Conservation (phyloP, 2,888 invertebrate genomes). For the Lithosia quadra region DNA sequence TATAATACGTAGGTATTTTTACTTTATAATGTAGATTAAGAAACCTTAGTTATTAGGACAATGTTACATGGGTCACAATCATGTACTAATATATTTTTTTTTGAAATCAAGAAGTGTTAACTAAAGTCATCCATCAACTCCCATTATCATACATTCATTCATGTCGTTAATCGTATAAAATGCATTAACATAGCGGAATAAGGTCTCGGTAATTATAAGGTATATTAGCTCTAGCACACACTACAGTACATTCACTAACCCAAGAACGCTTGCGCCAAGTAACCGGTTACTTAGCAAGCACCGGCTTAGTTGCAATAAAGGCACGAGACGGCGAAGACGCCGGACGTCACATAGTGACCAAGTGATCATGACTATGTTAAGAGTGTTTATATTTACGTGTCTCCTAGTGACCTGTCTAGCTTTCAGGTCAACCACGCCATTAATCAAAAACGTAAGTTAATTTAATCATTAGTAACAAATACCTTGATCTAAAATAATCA, state of each 20-base stretch:
- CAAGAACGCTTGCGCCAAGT: slow-evolving; percentile 36
- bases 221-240: slow-evolving; percentile 7
- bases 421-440: slow-evolving; percentile 63
- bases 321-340: slow-evolving; percentile 21
- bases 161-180: slow-evolving; percentile 5
- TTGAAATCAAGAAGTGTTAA: too few relatives aligned
- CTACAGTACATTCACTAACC: slow-evolving; percentile 39
- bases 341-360: slow-evolving; percentile 20
- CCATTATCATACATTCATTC: not conserved
- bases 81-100: not conserved
- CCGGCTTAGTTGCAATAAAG: slow-evolving; percentile 10
- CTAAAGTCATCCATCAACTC: too few relatives aligned
- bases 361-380: slow-evolving; percentile 33
- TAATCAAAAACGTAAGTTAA: slow-evolving; percentile 78
- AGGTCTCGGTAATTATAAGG: slow-evolving; percentile 8
- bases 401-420: slow-evolving; percentile 49
- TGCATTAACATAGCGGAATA: slow-evolving; percentile 13
- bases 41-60: too few relatives aligned
- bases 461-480: not conserved
- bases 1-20: too few relatives aligned
- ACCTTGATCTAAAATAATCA: not conserved
- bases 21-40: too few relatives aligned
- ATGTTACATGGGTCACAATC: too few relatives aligned
- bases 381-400: slow-evolving; percentile 33
- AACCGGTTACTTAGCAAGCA: slow-evolving; percentile 35